Evolutionary conservation across 2,797 vertebrate species (phyloP), one percentile per base, ranked within the genome.

Genomic region (Coreius guichenoti): DNA sequence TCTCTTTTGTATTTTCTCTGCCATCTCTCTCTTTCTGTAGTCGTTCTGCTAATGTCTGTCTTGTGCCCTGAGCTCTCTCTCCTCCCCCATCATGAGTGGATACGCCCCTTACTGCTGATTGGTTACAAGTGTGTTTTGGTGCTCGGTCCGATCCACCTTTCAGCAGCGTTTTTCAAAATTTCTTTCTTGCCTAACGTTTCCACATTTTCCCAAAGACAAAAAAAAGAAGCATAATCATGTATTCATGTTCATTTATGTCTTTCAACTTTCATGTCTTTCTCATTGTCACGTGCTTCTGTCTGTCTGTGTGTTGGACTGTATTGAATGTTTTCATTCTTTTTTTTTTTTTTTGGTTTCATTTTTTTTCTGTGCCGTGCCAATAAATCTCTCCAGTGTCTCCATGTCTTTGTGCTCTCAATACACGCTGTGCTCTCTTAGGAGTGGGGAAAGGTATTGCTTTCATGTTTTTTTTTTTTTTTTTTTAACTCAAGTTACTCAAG

Each of bases 401-500:
- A 70, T 89, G 82, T 86, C 61, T 88, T 83, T 88, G 67, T 89
- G 80, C 43, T 85, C 61, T 83, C 51, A 19, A 83, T 70, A 65
- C 82, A 83, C 12, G 69, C 86, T 80, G 69, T 76, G 81, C 73
- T 83, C 14, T 87, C 49, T 79, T 87, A 82, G 81, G 81, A 87
- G 77, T 87, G 81, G 56, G 80, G 81, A 86, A 88, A 89, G 86
- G 89, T 90, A 90, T 88, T 81, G 65, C 75, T 89, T 87, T 86
- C 69, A 80, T 84, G 54, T 68, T 19, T 82, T 86, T 80, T 81
- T 88, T 88, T 80, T 84, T 51, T 68, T 19, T 82, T 86, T 80
- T 81, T 88, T 88, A 67, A 36, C 45, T 74, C 51, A 43, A n/a
- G 63, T 81, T 56, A 69, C 78, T 78, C 63, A 76, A 51, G 45